Conservation (phyloP, 2,797 vertebrate species). For the Esox masquinongy region DNA sequence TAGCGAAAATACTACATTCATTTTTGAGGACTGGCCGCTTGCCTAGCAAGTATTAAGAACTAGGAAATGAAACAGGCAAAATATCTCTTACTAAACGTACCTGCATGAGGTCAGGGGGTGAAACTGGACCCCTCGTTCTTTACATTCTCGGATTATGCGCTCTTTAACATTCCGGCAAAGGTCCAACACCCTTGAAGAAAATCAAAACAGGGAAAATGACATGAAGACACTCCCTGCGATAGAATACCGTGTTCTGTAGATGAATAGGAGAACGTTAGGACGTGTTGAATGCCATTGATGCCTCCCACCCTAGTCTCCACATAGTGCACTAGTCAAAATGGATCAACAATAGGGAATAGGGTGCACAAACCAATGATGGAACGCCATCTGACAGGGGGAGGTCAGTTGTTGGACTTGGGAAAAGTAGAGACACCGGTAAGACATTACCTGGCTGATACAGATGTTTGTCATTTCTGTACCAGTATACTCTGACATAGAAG, state of each 20-base stretch:
- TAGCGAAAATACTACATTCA: too few species aligned
- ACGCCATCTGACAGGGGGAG: not conserved
- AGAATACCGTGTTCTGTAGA: not conserved
- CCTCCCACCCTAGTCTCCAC: not conserved
- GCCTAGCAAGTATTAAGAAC: too few species aligned
- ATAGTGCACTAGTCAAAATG: not conserved
- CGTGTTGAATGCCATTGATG: not conserved
- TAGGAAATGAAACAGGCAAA: not conserved
- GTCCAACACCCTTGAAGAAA: slow-evolving; percentile 87
- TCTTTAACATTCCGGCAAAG: slow-evolving; percentile 97
- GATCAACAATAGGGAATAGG: not conserved
- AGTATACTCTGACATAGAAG: too few species aligned
- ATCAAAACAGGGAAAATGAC: slow-evolving; percentile 8
- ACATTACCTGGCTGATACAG: too few species aligned
- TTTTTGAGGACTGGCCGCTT: too few species aligned
- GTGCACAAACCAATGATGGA: not conserved
- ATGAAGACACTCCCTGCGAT: not conserved
- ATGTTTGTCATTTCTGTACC: too few species aligned
- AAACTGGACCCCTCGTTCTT: slow-evolving; percentile 96
- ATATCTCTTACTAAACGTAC: slow-evolving; percentile 60
- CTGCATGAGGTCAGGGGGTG: slow-evolving; percentile 91
- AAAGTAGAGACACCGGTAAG: not conserved
- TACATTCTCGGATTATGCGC: slow-evolving; percentile 91
- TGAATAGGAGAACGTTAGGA: not conserved
- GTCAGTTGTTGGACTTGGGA: not conserved